Base-by-base conservation (phyloP, 2,888 invertebrate genomes). In the Ecdyonurus torrentis region DNA sequence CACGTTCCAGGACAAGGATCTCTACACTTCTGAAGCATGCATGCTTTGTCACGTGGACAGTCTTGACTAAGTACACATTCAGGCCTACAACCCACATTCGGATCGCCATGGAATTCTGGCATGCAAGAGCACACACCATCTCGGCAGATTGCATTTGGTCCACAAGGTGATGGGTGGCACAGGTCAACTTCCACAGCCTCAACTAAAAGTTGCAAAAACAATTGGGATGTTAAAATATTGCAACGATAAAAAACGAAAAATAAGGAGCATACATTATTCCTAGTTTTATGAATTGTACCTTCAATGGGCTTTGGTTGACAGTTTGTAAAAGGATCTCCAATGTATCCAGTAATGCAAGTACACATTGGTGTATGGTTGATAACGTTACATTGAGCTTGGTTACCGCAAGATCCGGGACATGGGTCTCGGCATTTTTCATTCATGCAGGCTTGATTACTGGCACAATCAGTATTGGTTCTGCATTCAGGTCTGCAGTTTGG, bases 401-500 rank as follows among this genome's bases (percentile, higher is more conserved):
- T 70, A 58, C 81, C 81, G 70, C 81, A 81, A 19, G 79, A 76
- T 53, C 80, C 80, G 5, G 77, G 76, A 68, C 81, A 81, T 10
- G 81, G 81, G 22, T 55, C 55, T 10, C 55, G 7, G n/a, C 55
- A 55, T 20, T 55, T 55, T 22, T 55, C 55, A n/a, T 78, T 76
- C 63, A 79, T 74, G 66, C 80, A 80, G 22, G 79, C 78, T 68
- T 72, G 73, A 65, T 81, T 79, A 58, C 78, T 74, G 1, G 81
- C 70, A 69, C 86, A 86, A 68, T 88, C 87, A 7, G 83, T 79
- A 70, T 83, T 86, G 5, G 81, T 79, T 24, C 82, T 77, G 74
- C 87, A 87, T 72, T 87, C 86, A n/a, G 87, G 86, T 59, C 85
- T 77, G 70, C 87, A 88, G 60, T 82, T 81, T n/a, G 87, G 86